Evolutionary conservation across 1,140 invertebrate species (phyloP).

Genomic region (Zelostemma sp.): DNA sequence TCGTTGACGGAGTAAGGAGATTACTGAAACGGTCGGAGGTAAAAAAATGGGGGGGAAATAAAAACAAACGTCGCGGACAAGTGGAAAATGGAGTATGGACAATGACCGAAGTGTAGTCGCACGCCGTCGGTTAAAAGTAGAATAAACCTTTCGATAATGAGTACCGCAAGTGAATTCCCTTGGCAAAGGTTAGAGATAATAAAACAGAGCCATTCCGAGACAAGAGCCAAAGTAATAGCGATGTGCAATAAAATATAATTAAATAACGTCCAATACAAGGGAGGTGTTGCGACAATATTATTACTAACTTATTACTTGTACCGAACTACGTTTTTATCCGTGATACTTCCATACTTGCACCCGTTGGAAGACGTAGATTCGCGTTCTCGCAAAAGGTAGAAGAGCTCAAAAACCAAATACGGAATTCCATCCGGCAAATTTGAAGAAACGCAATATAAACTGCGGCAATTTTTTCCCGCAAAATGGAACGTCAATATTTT

Average conservation of each 20-base stretch:
- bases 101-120: conserved; percentile 43
- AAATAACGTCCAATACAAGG: conserved; percentile 70
- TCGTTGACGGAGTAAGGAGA: neutral
- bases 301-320: conserved; percentile 69
- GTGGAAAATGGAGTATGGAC: conserved; percentile 44
- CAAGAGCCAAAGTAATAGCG: conserved; percentile 62
- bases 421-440: neutral
- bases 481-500: neutral
- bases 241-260: conserved; percentile 71
- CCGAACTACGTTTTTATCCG: conserved; percentile 47
- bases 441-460: neutral
- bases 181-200: conserved; percentile 66
- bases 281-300: conserved; percentile 71
- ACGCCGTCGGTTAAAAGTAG: conserved; percentile 54
- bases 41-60: conserved; percentile 27
- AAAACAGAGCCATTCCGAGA: conserved; percentile 59
- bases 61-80: conserved; percentile 40
- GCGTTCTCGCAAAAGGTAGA: conserved; percentile 10
- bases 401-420: neutral
- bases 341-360: conserved; percentile 40
- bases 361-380: conserved; percentile 28
- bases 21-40: conserved; percentile 8
- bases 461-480: neutral
- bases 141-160: conserved; percentile 71
- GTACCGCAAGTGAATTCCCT: conserved; percentile 67